phyloP scores from a whole-genome alignment of 2,797 vertebrate species.

The Poecile montanus region DNA sequence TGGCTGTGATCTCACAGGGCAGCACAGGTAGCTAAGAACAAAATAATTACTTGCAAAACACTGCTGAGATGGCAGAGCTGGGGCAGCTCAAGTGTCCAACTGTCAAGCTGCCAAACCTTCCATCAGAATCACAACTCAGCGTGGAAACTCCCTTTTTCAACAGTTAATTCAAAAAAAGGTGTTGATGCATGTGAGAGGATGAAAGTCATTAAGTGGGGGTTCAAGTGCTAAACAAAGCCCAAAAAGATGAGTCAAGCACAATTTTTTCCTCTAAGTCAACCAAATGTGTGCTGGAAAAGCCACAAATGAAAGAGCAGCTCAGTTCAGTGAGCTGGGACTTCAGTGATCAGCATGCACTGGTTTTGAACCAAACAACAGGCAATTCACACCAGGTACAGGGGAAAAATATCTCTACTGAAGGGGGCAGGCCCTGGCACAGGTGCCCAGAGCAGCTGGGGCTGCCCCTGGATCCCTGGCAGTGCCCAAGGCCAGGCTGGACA shows the following conservation, averaged over 20 bases:
- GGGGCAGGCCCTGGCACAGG: background rate
- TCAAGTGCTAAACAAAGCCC: background rate
- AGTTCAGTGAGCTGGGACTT: background rate
- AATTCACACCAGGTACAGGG: fast-evolving
- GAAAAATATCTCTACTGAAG: background rate
- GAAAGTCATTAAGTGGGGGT: background rate
- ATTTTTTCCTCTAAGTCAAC: background rate
- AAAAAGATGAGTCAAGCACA: background rate
- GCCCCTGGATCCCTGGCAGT: background rate
- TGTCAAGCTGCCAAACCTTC: background rate
- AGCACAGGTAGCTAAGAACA: background rate
- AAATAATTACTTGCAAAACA: background rate
- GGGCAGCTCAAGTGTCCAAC: background rate
- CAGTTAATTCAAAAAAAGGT: background rate
- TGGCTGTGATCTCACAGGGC: background rate
- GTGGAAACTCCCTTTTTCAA: background rate
- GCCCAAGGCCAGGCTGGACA: background rate
- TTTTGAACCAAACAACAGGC: fast-evolving
- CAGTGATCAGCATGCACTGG: fast-evolving
- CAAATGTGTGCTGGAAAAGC: background rate
- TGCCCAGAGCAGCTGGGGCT: background rate
- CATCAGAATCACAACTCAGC: background rate
- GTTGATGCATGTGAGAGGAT: background rate
- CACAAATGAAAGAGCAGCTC: background rate
- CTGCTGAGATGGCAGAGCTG: background rate